A percentile compares a stretch with the other conserved stretches of the same genome.
Evolutionary conservation across 2,888 invertebrate species (phyloP).

Genomic region (Dolichomitus sp.): DNA sequence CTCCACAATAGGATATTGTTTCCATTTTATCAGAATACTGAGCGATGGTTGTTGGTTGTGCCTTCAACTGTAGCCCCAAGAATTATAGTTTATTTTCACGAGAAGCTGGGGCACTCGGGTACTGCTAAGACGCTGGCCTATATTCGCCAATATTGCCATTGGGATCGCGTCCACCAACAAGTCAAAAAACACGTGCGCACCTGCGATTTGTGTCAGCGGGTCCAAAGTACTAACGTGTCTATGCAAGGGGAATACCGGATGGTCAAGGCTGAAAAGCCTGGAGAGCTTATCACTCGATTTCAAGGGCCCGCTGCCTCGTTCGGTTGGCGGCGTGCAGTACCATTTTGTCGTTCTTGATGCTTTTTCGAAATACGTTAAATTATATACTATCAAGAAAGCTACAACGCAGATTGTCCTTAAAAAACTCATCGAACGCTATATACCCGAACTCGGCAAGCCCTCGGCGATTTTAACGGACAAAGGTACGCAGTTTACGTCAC

Average conservation of each 20-base stretch:
- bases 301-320: slow-evolving; percentile 52
- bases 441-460: background rate
- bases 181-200: background rate
- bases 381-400: slow-evolving; percentile 37
- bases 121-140: slow-evolving; percentile 19
- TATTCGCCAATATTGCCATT: slow-evolving; percentile 33
- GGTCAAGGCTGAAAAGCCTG: background rate
- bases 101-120: background rate
- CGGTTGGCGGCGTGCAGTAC: slow-evolving; percentile 34
- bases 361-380: slow-evolving; percentile 42
- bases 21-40: background rate
- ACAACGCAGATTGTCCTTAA: background rate
- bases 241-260: slow-evolving; percentile 21
- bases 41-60: background rate
- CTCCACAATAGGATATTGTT: background rate
- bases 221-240: background rate
- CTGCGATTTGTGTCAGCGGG: slow-evolving; percentile 37
- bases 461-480: background rate
- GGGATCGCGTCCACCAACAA: background rate
- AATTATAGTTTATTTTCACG: background rate
- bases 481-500: background rate
- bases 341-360: slow-evolving; percentile 40
- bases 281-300: slow-evolving; percentile 49
- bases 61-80: background rate
- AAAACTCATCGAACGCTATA: background rate